phyloP scores from a whole-genome alignment of 1,140 invertebrate species.

The Aphaenogaster rudis region DNA sequence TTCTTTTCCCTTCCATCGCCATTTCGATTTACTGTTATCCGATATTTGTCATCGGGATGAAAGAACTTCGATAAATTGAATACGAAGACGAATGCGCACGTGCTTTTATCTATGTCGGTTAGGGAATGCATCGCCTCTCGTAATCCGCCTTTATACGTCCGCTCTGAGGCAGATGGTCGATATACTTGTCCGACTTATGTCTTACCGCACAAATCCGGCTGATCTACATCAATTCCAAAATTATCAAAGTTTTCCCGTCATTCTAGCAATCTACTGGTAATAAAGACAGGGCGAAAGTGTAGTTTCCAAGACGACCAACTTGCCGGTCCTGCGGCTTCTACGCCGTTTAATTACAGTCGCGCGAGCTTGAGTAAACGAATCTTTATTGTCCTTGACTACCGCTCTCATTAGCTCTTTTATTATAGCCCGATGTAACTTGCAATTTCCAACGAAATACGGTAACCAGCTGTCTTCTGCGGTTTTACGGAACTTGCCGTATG shows the following conservation, averaged over 20 bases:
- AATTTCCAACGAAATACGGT: neutral
- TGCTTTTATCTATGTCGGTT: slow-evolving; percentile 17
- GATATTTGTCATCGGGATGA: slow-evolving; percentile 29
- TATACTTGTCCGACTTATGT: slow-evolving; percentile 40
- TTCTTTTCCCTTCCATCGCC: neutral
- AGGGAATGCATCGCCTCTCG: slow-evolving; percentile 23
- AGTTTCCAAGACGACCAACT: neutral
- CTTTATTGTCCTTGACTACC: neutral
- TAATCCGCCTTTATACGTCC: slow-evolving; percentile 49
- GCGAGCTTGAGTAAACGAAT: slow-evolving; percentile 4
- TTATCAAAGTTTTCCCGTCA: slow-evolving; percentile 45
- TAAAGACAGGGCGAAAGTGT: slow-evolving; percentile 15
- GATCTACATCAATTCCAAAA: slow-evolving; percentile 45
- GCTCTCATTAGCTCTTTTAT: slow-evolving; percentile 8
- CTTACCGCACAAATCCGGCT: slow-evolving; percentile 2
- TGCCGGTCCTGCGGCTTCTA: neutral
- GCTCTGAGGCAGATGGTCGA: slow-evolving; percentile 40
- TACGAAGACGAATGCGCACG: slow-evolving; percentile 20
- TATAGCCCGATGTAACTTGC: neutral
- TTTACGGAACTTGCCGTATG: neutral
- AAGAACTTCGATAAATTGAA: slow-evolving; percentile 46
- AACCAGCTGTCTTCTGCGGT: neutral
- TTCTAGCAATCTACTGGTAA: neutral
- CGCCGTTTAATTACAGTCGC: slow-evolving; percentile 39
- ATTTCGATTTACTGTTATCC: slow-evolving; percentile 17